These are phyloP conservation scores for Amiota mariae DNA, from an alignment of 2,888 invertebrate species.

Conservation along the genomic window DNA sequence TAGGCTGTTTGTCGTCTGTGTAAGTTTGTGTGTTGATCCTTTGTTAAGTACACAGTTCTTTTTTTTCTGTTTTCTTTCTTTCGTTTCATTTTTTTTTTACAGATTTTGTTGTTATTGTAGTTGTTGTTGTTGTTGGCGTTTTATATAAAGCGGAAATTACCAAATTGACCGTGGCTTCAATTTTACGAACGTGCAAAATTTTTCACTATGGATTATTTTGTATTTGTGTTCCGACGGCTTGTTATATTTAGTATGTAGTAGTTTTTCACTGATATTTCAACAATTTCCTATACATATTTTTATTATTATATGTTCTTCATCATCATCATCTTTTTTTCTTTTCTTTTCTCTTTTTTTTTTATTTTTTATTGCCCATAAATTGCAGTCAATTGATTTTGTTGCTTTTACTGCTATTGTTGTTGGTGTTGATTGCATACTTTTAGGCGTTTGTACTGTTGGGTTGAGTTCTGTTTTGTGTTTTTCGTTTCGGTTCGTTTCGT, in stretches of 20 bases:
- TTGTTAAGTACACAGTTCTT: constrained; percentile 14
- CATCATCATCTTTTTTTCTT: background rate
- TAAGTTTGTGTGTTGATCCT: background rate
- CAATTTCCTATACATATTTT: too few relatives aligned
- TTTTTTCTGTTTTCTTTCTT: background rate
- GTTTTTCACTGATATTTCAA: background rate
- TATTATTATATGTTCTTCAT: too few relatives aligned
- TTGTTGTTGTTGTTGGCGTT: constrained; percentile 5
- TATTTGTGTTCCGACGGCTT: constrained; percentile 4
- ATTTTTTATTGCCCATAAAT: constrained; percentile 47
- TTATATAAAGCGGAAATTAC: constrained; percentile 58
- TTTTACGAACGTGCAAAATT: constrained; percentile 40
- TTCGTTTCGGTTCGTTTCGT: constrained; percentile 1
- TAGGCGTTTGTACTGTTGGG: constrained; percentile 22
- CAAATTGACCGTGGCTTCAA: constrained; percentile 65
- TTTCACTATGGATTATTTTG: constrained; percentile 23
- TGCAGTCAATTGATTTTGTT: constrained; percentile 62
- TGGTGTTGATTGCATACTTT: constrained; percentile 54
- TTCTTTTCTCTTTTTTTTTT: background rate
- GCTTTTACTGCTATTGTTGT: background rate
- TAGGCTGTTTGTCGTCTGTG: background rate
- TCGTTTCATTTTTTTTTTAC: constrained; percentile 12
- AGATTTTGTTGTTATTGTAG: constrained; percentile 16
- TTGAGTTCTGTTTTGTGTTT: background rate
- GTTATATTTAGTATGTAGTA: background rate